Evolutionary conservation across 2,113 vertebrate genomes (phyloP).

Genomic region (Proterorhinus semilunaris): DNA sequence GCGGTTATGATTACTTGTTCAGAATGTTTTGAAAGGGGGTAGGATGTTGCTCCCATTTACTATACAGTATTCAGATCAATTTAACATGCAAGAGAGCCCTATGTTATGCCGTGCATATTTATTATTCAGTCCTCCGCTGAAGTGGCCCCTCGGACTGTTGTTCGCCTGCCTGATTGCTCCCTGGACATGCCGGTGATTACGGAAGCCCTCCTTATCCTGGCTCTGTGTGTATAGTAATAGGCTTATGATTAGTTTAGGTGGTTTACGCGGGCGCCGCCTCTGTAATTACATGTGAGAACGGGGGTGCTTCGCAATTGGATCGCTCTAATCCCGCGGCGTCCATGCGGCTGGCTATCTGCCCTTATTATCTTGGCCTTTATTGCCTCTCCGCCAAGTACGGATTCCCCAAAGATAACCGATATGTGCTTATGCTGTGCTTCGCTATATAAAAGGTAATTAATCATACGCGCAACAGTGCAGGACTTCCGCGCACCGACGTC

Average conservation of each 20-base stretch:
- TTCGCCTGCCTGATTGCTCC: conserved; percentile 45
- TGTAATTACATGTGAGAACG: conserved; percentile 43
- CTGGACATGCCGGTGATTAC: conserved; percentile 19
- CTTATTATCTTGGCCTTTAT: conserved; percentile 37
- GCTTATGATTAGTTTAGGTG: conserved; percentile 45
- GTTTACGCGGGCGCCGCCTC: conserved; percentile 19
- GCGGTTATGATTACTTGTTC: too few species aligned
- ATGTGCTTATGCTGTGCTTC: conserved; percentile 10
- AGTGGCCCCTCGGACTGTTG: conserved; percentile 20
- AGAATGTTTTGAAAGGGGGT: too few species aligned
- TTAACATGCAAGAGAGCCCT: not conserved
- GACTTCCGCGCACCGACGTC: not conserved
- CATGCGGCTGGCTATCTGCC: conserved; percentile 3
- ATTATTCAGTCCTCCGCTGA: not conserved
- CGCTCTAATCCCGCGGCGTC: conserved; percentile 10
- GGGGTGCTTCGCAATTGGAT: conserved; percentile 9
- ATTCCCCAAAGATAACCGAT: conserved; percentile 30
- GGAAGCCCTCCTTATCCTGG: conserved; percentile 34
- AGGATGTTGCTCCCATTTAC: too few species aligned
- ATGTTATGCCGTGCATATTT: not conserved
- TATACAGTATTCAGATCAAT: too few species aligned
- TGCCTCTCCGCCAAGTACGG: conserved; percentile 9
- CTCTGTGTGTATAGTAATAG: conserved; percentile 36
- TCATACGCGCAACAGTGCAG: not conserved
- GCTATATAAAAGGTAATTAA: conserved; percentile 3